Evolutionary conservation across 2,113 vertebrate species (phyloP).

Genomic region (Cynocephalus volans): DNA sequence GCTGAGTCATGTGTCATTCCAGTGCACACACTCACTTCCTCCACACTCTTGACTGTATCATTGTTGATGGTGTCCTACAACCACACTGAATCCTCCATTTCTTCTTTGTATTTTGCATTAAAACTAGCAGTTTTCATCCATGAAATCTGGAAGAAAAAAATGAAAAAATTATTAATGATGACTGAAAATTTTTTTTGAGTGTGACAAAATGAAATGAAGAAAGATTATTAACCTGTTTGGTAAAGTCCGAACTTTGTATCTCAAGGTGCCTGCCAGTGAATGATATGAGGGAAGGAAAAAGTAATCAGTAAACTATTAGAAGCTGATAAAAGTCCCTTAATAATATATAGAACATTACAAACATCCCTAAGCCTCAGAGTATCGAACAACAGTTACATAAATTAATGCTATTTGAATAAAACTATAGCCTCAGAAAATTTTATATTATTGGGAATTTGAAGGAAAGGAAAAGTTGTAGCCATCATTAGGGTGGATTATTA

Average conservation of each 20-base stretch:
- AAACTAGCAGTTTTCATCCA: neutral
- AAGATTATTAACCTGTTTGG: constrained; percentile 11
- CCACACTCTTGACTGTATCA: neutral
- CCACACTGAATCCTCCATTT: no score
- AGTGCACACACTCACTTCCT: fast-evolving
- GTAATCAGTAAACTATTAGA: neutral
- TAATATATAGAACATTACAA: neutral
- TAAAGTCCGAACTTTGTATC: neutral
- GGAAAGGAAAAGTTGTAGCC: neutral
- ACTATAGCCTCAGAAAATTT: neutral
- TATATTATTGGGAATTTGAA: neutral
- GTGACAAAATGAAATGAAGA: constrained; percentile 38
- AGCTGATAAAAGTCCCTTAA: neutral
- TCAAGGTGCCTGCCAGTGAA: neutral
- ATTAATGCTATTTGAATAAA: neutral
- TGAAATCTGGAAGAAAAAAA: no score
- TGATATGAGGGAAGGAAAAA: neutral
- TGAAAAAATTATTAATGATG: neutral
- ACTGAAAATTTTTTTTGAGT: neutral
- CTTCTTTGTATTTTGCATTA: neutral
- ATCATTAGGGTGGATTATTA: neutral
- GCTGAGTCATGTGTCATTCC: fast-evolving
- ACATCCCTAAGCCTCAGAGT: neutral
- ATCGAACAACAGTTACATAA: neutral
- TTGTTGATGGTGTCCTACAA: neutral